Evolutionary conservation across 1,140 invertebrate species (phyloP), one percentile per base, ranked within the genome.

Genomic region (Diachasma alloeum): DNA sequence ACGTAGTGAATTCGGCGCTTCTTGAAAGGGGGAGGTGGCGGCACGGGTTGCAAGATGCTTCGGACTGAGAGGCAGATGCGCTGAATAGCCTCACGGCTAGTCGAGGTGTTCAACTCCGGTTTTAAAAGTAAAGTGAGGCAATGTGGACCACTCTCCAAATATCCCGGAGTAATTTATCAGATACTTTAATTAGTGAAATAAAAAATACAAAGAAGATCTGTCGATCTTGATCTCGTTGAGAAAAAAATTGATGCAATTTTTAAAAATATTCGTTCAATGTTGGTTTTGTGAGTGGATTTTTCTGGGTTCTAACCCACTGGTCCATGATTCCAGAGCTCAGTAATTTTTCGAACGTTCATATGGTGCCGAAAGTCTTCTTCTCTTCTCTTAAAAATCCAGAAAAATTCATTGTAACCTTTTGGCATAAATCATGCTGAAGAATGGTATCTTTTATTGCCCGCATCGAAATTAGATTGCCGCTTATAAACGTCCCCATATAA

Each of bases 31-130:
- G 71, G 71, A 37, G 74, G 37, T 70, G 75, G 69, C 46, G 69
- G 53, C 68, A 46, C 46, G 44, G 68, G 72, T 66, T 15, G 26
- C 59, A 70, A 19, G 44, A 80, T 79, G 72, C 72, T 74, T 39
- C 69, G 39, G 39, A 13, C 1, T 76, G 83, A 85, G 86, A 83
- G 83, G 83, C 87, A 88, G 87, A 87, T 88, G 87, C 83, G 77
- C 85, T 86, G 87, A 88, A 88, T 87, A 87, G 86, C 86, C 82
- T 31, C 22, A 24, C 59, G 78, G 70, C 77, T 81, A 59, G 71
- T 48, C 37, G 26, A 53, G 19, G 8, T 56, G 0, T 22, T 19
- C 48, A 48, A 48, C 44, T 48, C n/a, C 10, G 11, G n/a, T 9
- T 56, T 56, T 9, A 56, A 19, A 19, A 13, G 5, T 15, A 9